A percentile compares a stretch with the other conserved stretches of the same genome.
Evolutionary conservation across 2,888 invertebrate species (phyloP).

Genomic region (Acrobasis consociella): DNA sequence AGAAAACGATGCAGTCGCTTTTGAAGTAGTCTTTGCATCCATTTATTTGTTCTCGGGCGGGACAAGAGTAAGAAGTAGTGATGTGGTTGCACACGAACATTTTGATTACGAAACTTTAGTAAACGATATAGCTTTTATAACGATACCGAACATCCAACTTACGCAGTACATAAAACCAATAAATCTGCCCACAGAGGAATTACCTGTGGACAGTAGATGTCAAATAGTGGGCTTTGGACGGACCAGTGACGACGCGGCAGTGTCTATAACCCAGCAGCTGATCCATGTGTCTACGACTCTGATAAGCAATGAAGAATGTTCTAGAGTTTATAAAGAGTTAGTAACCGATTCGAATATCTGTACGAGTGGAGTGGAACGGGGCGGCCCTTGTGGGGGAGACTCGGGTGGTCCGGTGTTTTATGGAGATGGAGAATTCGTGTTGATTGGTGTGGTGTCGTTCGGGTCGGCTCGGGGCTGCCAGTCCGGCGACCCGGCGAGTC

Average conservation of each 20-base stretch:
- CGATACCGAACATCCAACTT: conserved; percentile 23
- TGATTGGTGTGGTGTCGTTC: conserved; percentile 36
- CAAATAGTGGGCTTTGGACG: conserved; percentile 43
- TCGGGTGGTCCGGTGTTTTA: conserved; percentile 32
- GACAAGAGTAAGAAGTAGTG: conserved; percentile 32
- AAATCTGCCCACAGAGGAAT: conserved; percentile 32
- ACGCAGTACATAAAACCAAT: conserved; percentile 35
- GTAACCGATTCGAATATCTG: conserved; percentile 30
- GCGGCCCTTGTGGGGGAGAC: conserved; percentile 32
- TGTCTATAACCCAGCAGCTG: conserved; percentile 22
- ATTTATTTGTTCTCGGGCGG: conserved; percentile 35
- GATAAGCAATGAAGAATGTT: conserved; percentile 9
- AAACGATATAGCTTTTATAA: conserved; percentile 39
- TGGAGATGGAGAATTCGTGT: conserved; percentile 11
- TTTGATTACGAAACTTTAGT: conserved; percentile 31
- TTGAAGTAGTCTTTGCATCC: conserved; percentile 32
- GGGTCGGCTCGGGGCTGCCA: conserved; percentile 32
- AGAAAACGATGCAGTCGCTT: conserved; percentile 7
- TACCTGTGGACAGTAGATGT: conserved; percentile 32
- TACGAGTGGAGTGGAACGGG: conserved; percentile 21
- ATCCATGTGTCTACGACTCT: conserved; percentile 24
- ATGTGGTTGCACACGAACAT: conserved; percentile 32
- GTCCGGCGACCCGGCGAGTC: conserved; percentile 31
- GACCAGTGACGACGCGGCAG: conserved; percentile 31
- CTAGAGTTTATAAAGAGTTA: conserved; percentile 19